phyloP scores from a whole-genome alignment of 1,140 invertebrate genomes.

The Plectrocnemia conspersa region DNA sequence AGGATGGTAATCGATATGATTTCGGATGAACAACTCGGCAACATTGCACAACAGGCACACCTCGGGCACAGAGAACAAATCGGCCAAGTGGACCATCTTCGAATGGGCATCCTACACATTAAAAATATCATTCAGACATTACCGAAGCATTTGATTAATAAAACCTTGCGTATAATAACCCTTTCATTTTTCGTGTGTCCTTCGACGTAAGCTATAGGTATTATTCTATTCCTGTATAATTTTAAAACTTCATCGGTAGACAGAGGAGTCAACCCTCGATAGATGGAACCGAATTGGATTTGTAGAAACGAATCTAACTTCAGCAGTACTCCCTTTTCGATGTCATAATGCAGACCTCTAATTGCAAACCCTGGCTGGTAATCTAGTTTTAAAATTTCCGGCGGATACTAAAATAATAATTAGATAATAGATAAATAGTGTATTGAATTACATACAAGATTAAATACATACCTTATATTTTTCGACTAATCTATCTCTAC shows the following conservation, averaged over 20 bases:
- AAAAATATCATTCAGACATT: slow-evolving; percentile 13
- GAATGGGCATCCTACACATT: slow-evolving; percentile 58
- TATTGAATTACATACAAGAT: neutral
- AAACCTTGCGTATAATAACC: slow-evolving; percentile 38
- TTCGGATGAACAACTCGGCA: slow-evolving; percentile 85
- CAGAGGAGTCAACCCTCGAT: slow-evolving; percentile 76
- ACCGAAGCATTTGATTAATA: neutral
- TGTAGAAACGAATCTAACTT: slow-evolving; percentile 96
- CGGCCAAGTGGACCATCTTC: slow-evolving; percentile 92
- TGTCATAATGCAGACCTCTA: slow-evolving; percentile 92
- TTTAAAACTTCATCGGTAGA: slow-evolving; percentile 79
- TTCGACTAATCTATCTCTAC: slow-evolving; percentile 78
- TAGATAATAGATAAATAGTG: slow-evolving; percentile 1
- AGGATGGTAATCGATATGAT: slow-evolving; percentile 90
- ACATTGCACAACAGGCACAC: slow-evolving; percentile 91
- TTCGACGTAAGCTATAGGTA: slow-evolving; percentile 79
- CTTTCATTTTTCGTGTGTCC: slow-evolving; percentile 54
- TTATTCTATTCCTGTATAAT: slow-evolving; percentile 81
- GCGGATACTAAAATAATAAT: slow-evolving; percentile 74
- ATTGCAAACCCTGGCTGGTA: slow-evolving; percentile 90
- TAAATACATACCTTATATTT: slow-evolving; percentile 74
- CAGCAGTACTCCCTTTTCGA: slow-evolving; percentile 89
- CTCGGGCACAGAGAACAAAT: slow-evolving; percentile 96
- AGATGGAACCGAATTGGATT: slow-evolving; percentile 94
- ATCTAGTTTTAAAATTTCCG: slow-evolving; percentile 72